Evolutionary conservation across 1,140 invertebrate genomes (phyloP), one percentile per base, ranked within the genome.

Genomic region (Heliconius congener): DNA sequence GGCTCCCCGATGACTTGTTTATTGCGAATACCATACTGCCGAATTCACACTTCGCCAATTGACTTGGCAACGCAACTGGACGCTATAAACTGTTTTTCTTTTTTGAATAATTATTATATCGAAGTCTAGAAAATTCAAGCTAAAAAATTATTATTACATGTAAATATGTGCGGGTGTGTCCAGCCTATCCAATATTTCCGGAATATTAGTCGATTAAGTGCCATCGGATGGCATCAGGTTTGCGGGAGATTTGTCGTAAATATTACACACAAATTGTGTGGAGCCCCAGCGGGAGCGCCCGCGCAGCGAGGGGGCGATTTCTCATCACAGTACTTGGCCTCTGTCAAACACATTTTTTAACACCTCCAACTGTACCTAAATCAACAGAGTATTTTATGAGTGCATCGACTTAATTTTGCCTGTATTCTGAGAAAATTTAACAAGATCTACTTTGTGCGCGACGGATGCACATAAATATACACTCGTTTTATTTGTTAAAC

Each of bases 341-440:
- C 85, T 88, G 88, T 90, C 90, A 94, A 91, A 92, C 90, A 90
- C 88, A 94, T 93, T 94, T 94, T 91, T 94, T 94, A 93, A 94
- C 93, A 94, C 93, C 92, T 94, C 85, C 86, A 74, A 80, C 83
- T 82, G 77, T 83, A 81, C 85, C 89, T 93, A 92, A 94, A 93
- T 93, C 88, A 92, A 89, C 81, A 86, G 84, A 82, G 87, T 92
- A 85, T 86, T 92, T 91, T 91, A 91, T 90, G 90, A 82, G 87
- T 86, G 79, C 86, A 89, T 88, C 84, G 88, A 88, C 89, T 88
- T 84, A 82, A 85, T 87, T 85, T 70, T 73, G 73, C 37, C 71
- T 71, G 52, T 27, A 70, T 77, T 80, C 74, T 50, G 55, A 80
- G 74, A 80, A 80, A 39, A 60, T 80, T 73, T 46, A n/a, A 73